Conservation (phyloP, 2,113 vertebrate species). For the Crocuta crocuta region DNA sequence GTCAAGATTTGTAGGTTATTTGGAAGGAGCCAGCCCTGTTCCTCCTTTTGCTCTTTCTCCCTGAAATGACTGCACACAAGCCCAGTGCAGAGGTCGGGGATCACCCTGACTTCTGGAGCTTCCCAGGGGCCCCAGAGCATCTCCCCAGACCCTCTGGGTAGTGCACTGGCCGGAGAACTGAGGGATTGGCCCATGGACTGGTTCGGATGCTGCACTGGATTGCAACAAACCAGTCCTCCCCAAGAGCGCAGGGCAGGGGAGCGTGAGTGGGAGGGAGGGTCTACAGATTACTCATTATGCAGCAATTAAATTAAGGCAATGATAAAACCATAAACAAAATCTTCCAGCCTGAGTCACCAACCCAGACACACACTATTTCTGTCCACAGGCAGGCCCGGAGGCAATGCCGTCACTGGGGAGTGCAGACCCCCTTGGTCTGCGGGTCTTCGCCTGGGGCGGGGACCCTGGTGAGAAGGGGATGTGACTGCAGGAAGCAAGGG, state of each 20-base stretch:
- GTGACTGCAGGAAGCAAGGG: not conserved
- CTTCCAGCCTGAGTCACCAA: slow-evolving; percentile 51
- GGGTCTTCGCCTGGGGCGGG: not conserved
- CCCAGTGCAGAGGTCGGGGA: not conserved
- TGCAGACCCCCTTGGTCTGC: not conserved
- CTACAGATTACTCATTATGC: not conserved
- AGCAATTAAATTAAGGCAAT: slow-evolving; percentile 34
- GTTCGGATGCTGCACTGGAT: not conserved
- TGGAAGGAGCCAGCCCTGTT: not conserved
- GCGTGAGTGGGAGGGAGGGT: not conserved
- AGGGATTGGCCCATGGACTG: not conserved
- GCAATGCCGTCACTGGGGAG: not conserved
- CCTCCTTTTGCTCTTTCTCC: not conserved
- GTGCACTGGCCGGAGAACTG: not conserved
- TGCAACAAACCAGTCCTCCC: not conserved
- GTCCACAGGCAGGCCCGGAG: not conserved
- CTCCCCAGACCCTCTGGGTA: not conserved
- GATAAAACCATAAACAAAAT: slow-evolving; percentile 49
- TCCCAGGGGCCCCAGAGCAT: not conserved
- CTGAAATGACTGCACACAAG: not conserved
- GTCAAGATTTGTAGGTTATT: not conserved
- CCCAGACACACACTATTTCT: slow-evolving; percentile 12
- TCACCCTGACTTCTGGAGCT: not conserved
- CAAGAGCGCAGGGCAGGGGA: not conserved
- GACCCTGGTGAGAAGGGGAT: not conserved